These are phyloP conservation scores for Dinoponera quadriceps DNA, from an alignment of 1,140 invertebrate species.

Conservation along the genomic window DNA sequence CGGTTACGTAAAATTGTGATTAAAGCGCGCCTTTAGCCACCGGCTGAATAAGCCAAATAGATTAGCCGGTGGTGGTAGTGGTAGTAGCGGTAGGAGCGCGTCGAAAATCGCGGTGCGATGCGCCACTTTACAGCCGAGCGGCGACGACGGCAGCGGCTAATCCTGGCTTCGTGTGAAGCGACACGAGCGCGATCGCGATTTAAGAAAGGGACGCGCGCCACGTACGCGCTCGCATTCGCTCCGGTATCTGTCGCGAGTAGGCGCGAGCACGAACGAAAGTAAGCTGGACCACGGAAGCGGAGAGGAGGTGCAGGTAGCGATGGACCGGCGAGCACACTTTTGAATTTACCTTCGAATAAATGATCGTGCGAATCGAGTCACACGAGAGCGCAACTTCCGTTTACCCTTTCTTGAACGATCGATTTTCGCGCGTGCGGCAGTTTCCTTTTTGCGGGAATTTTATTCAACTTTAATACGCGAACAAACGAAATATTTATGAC, in stretches of 20 bases:
- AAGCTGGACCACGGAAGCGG: background rate
- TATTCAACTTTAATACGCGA: too few relatives aligned
- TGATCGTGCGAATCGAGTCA: too few relatives aligned
- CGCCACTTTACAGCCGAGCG: background rate
- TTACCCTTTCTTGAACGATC: too few relatives aligned
- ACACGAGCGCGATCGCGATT: slow-evolving; percentile 56
- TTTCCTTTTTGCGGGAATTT: too few relatives aligned
- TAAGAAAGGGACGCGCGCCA: slow-evolving; percentile 37
- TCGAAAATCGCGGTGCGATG: slow-evolving; percentile 45
- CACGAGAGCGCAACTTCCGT: too few relatives aligned
- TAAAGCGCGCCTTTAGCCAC: slow-evolving; percentile 36
- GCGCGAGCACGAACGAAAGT: slow-evolving; percentile 41
- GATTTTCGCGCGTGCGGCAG: too few relatives aligned
- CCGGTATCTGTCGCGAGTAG: slow-evolving; percentile 48
- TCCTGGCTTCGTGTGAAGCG: slow-evolving; percentile 45
- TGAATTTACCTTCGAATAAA: too few relatives aligned
- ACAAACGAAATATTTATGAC: background rate
- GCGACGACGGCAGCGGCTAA: slow-evolving; percentile 43
- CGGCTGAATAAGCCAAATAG: slow-evolving; percentile 49
- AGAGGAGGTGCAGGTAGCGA: slow-evolving; percentile 13
- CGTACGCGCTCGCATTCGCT: slow-evolving; percentile 27
- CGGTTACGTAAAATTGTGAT: slow-evolving; percentile 53
- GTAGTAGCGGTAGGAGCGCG: background rate
- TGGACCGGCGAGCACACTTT: background rate
- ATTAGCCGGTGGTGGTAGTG: slow-evolving; percentile 22